These are phyloP conservation scores for Bombus superbus DNA, from an alignment of 1,140 invertebrate genomes.

Conservation along the genomic window DNA sequence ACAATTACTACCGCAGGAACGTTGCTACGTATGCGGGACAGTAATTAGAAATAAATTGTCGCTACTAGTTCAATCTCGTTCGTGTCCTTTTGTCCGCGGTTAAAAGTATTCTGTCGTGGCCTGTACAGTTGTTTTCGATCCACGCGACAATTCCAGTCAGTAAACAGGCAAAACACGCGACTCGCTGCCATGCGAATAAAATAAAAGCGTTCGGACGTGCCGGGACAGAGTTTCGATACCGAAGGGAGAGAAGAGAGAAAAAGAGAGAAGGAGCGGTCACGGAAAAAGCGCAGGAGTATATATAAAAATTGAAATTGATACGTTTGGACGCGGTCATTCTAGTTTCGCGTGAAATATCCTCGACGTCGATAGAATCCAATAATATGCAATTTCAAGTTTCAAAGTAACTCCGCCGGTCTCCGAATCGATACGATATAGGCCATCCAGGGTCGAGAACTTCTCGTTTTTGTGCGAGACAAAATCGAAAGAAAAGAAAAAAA, in stretches of 20 bases:
- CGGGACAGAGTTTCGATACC: background rate
- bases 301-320: conserved; percentile 35
- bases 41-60: conserved; percentile 67
- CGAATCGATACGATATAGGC: conserved; percentile 35
- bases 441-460: conserved; percentile 11
- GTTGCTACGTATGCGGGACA: conserved; percentile 45
- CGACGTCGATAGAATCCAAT: conserved; percentile 51
- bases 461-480: background rate
- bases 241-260: background rate
- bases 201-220: background rate
- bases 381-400: conserved; percentile 54
- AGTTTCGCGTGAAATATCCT: conserved; percentile 38
- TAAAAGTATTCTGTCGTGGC: conserved; percentile 37
- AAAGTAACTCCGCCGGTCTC: conserved; percentile 28
- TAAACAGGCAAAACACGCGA: conserved; percentile 28
- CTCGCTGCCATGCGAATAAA: background rate
- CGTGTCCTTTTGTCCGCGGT: background rate
- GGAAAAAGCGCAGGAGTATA: background rate
- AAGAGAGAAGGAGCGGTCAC: background rate
- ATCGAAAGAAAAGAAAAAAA: background rate
- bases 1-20: conserved; percentile 27
- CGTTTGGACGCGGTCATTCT: conserved; percentile 33
- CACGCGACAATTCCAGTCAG: conserved; percentile 6
- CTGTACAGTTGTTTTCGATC: conserved; percentile 2
- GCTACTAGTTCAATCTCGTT: conserved; percentile 29